phyloP scores from a whole-genome alignment of 2,113 vertebrate species.

The Microcebus ravelobensis region DNA sequence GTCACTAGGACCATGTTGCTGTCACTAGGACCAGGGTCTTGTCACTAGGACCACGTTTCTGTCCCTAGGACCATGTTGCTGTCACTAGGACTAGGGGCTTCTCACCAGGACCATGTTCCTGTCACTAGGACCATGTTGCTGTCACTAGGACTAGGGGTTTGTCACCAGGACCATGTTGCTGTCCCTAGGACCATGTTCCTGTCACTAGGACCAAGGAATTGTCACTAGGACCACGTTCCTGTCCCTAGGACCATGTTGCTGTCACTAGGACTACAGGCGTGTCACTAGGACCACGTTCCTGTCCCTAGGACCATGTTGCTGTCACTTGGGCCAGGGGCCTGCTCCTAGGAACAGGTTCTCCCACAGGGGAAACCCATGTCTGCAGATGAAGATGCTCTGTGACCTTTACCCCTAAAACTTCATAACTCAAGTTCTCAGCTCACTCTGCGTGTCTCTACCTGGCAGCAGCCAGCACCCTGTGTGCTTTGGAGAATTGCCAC shows the following conservation, averaged over 20 bases:
- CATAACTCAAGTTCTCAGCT: too few species aligned
- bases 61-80: too few species aligned
- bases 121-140: too few species aligned
- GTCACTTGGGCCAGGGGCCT: neutral
- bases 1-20: rapidly evolving
- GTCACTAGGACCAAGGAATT: neutral
- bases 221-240: neutral
- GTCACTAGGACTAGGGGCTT: too few species aligned
- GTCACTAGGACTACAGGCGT: neutral
- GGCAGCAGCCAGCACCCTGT: neutral
- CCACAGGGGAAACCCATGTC: neutral
- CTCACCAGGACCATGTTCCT: too few species aligned
- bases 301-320: neutral
- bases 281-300: neutral
- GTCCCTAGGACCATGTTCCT: neutral
- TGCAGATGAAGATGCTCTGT: neutral
- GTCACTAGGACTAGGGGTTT: rapidly evolving
- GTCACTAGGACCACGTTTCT: too few species aligned
- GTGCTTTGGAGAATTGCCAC: neutral
- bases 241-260: neutral
- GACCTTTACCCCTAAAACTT: neutral
- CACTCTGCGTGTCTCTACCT: neutral
- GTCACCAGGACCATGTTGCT: too few species aligned
- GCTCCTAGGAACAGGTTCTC: neutral
- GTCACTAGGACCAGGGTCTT: too few species aligned